Conservation (phyloP, 2,797 vertebrate genomes). For the Coregonus sp. region DNA sequence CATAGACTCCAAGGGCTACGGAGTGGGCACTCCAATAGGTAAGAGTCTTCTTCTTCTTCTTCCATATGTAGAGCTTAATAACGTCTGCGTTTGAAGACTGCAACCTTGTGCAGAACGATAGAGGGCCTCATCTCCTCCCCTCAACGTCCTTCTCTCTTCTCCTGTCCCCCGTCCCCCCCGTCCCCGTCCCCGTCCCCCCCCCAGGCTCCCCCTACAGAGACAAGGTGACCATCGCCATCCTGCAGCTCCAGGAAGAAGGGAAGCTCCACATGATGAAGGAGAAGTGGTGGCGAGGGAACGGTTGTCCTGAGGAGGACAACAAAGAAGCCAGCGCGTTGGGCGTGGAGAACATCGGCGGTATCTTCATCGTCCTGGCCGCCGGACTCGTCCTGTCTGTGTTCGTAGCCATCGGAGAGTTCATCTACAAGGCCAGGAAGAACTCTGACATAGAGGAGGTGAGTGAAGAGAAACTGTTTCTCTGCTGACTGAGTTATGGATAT, state of each 20-base stretch:
- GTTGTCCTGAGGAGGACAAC: conserved; percentile 95
- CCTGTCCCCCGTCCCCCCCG: neutral
- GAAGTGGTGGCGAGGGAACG: conserved; percentile 97
- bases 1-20: conserved; percentile 97
- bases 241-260: conserved; percentile 97
- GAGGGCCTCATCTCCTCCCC: neutral
- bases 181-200: too few species aligned
- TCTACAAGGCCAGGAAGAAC: conserved; percentile 92
- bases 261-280: conserved; percentile 99
- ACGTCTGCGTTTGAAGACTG: too few species aligned
- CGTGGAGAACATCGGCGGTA: conserved; percentile 96
- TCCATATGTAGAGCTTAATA: neutral
- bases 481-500: conserved; percentile 1
- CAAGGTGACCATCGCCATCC: conserved; percentile 97
- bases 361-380: conserved; percentile 96
- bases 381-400: conserved; percentile 95
- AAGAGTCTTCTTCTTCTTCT: conserved; percentile 51
- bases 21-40: conserved; percentile 97
- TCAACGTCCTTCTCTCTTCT: neutral
- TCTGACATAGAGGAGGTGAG: conserved; percentile 95
- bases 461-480: neutral
- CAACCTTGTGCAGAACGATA: too few species aligned
- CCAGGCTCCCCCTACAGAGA: conserved; percentile 96
- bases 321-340: conserved; percentile 95
- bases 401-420: conserved; percentile 96